Percentiles rank a stretch among this genome's conserved stretches.
Evolutionary conservation across 2,113 vertebrate genomes (phyloP).

Genomic region (Microtus richardsoni): DNA sequence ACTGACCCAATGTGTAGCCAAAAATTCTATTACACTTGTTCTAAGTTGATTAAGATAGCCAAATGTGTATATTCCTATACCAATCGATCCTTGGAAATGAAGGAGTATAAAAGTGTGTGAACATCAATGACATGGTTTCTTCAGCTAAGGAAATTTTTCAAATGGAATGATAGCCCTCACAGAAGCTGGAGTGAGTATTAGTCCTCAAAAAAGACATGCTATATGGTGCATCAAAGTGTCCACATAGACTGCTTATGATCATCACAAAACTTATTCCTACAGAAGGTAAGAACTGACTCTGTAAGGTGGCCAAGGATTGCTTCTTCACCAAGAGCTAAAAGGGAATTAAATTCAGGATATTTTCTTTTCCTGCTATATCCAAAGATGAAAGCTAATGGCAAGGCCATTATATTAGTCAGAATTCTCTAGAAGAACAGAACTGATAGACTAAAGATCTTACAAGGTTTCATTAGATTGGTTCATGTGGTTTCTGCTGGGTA

Average conservation of each 20-base stretch:
- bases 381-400: neutral
- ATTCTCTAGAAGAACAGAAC: neutral
- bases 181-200: neutral
- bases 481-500: neutral
- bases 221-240: too few species aligned
- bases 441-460: neutral
- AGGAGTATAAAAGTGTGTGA: neutral
- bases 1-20: neutral
- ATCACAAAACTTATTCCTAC: neutral
- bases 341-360: neutral
- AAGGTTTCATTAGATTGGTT: neutral
- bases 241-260: neutral
- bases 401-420: neutral
- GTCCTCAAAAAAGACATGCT: neutral
- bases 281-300: neutral
- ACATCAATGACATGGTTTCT: neutral
- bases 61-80: fast-evolving
- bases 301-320: neutral
- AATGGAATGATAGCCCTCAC: neutral
- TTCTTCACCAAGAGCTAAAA: neutral
- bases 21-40: neutral
- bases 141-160: neutral
- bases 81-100: neutral
- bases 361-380: neutral
- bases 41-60: neutral